A percentile compares a stretch with the other conserved stretches of the same genome.
These are phyloP conservation scores for Neolamprologus sp. DNA, from an alignment of 2,113 vertebrate genomes.

Conservation along the genomic window DNA sequence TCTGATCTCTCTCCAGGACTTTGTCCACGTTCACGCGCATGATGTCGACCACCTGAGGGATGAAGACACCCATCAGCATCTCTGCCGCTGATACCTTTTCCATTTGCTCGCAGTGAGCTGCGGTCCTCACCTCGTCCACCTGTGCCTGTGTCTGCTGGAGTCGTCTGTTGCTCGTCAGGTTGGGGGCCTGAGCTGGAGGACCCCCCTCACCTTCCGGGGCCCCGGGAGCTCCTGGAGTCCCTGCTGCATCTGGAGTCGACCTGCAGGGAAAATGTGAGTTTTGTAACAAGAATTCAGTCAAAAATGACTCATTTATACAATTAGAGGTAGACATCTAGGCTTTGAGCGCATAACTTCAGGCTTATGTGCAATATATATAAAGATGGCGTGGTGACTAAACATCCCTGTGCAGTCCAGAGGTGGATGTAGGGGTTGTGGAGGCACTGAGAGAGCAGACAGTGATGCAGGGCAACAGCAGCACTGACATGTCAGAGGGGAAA, in stretches of 20 bases:
- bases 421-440: neutral
- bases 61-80: neutral
- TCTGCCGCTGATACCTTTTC: accelerated
- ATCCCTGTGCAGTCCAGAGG: neutral
- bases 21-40: slow-evolving; percentile 91
- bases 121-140: slow-evolving; percentile 80
- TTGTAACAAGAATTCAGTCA: neutral
- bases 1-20: slow-evolving; percentile 84
- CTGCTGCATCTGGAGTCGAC: slow-evolving; percentile 57
- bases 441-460: neutral
- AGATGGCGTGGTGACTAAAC: neutral
- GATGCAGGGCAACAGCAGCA: neutral
- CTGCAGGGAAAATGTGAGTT: slow-evolving; percentile 2
- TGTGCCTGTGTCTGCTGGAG: slow-evolving; percentile 77
- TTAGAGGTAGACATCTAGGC: neutral
- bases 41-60: slow-evolving; percentile 86
- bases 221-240: slow-evolving; percentile 65
- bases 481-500: neutral
- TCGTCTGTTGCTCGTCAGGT: slow-evolving; percentile 70
- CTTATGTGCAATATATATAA: neutral
- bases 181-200: slow-evolving; percentile 55
- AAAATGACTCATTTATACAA: accelerated
- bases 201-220: slow-evolving; percentile 72
- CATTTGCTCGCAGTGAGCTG: neutral
- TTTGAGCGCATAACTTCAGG: accelerated